These are phyloP conservation scores for Mormoops blainvillei DNA, from an alignment of 2,113 vertebrate species.

Conservation along the genomic window DNA sequence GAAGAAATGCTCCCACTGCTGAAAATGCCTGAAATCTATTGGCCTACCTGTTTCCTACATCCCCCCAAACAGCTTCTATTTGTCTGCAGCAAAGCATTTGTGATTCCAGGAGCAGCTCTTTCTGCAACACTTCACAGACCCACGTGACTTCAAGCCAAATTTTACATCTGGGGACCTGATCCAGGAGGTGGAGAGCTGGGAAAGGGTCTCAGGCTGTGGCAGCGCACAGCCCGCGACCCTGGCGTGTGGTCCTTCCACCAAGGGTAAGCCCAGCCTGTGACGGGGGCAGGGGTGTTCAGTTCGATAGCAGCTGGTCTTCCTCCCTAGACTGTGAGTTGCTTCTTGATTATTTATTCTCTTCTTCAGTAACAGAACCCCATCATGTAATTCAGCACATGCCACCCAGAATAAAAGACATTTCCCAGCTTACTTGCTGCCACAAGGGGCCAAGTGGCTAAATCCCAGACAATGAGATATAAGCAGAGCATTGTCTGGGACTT, in stretches of 20 bases:
- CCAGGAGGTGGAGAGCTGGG: background rate
- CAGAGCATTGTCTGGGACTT: background rate
- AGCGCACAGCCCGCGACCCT: background rate
- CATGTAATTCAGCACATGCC: background rate
- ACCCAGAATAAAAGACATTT: background rate
- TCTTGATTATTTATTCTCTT: background rate
- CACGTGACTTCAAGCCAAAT: background rate
- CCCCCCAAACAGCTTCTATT: background rate
- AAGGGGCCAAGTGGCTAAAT: background rate
- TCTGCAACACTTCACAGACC: background rate
- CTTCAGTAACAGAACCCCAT: background rate
- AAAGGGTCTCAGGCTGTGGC: background rate
- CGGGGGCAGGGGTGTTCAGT: fast-evolving
- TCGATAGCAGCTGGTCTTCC: background rate
- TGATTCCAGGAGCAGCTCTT: background rate
- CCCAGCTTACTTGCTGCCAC: background rate
- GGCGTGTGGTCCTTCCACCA: background rate
- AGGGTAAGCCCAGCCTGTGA: background rate
- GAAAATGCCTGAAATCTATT: background rate
- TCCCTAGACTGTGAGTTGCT: background rate
- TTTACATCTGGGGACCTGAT: background rate
- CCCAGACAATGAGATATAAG: background rate
- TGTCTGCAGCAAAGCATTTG: background rate
- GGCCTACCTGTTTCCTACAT: background rate
- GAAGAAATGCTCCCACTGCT: background rate